Evolutionary conservation across 2,888 invertebrate genomes (phyloP).

Genomic region (Criorhina ranunculi): DNA sequence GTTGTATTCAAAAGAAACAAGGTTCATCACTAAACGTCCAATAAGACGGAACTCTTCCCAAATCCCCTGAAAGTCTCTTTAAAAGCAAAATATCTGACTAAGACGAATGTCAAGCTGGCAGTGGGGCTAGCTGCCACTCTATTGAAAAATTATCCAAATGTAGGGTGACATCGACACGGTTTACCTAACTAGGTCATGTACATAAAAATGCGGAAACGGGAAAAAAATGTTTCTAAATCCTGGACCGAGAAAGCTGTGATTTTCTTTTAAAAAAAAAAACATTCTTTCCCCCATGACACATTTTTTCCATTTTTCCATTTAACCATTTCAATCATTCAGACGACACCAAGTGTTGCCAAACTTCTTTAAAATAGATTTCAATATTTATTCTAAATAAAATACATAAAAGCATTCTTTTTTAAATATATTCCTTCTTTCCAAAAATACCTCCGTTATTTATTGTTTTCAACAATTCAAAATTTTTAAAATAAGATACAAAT

Average conservation of each 20-base stretch:
- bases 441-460: constrained; percentile 71
- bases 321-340: constrained; percentile 11
- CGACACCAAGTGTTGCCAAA: constrained; percentile 4
- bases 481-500: constrained; percentile 29
- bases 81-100: too few species aligned
- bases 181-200: not conserved
- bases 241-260: not conserved
- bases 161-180: not conserved
- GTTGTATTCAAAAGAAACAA: too few species aligned
- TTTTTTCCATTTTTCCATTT: not conserved
- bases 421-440: constrained; percentile 33
- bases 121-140: too few species aligned
- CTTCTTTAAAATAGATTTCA: constrained; percentile 32
- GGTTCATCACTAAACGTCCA: too few species aligned
- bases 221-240: not conserved
- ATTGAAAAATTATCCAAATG: too few species aligned
- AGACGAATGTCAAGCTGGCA: too few species aligned
- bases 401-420: constrained; percentile 5
- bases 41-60: too few species aligned
- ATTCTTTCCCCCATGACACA: not conserved
- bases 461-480: constrained; percentile 39
- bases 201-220: not conserved
- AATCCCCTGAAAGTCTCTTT: too few species aligned
- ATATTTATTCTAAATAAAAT: constrained; percentile 35
- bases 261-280: not conserved